phyloP scores from a whole-genome alignment of 2,888 invertebrate genomes.

The Heteropelma amictum region DNA sequence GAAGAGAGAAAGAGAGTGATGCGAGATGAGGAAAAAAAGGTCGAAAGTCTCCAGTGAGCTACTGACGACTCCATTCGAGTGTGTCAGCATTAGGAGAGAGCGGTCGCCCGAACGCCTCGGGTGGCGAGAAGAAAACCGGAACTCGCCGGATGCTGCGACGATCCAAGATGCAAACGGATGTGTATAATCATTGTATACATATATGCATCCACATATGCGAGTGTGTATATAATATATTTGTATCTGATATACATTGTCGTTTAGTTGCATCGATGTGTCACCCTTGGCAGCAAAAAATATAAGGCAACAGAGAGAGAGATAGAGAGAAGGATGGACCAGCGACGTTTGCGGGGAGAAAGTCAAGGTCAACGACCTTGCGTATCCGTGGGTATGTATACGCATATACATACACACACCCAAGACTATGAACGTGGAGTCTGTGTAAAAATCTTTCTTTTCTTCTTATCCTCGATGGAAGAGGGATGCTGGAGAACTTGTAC shows the following conservation, averaged over 20 bases:
- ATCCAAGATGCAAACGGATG: conserved; percentile 28
- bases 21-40: background rate
- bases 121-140: conserved; percentile 54
- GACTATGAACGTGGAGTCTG: conserved; percentile 4
- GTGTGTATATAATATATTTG: background rate
- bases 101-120: conserved; percentile 34
- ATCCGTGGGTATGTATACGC: conserved; percentile 5
- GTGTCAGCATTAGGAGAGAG: conserved; percentile 50
- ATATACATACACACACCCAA: conserved; percentile 1
- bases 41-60: conserved; percentile 46
- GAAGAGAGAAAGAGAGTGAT: conserved; percentile 10
- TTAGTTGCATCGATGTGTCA: conserved; percentile 48
- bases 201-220: background rate
- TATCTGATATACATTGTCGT: conserved; percentile 19
- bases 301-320: conserved; percentile 56
- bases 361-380: conserved; percentile 57
- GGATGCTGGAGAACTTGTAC: conserved; percentile 44
- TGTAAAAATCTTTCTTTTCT: conserved; percentile 43
- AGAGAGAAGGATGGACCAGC: too few relatives aligned
- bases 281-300: conserved; percentile 44
- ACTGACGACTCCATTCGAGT: conserved; percentile 41
- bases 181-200: conserved; percentile 17
- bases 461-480: conserved; percentile 14
- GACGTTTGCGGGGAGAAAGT: conserved; percentile 55
- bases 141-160: conserved; percentile 39